Evolutionary conservation across 2,113 vertebrate genomes (phyloP).

Genomic region (Aphelocoma coerulescens): DNA sequence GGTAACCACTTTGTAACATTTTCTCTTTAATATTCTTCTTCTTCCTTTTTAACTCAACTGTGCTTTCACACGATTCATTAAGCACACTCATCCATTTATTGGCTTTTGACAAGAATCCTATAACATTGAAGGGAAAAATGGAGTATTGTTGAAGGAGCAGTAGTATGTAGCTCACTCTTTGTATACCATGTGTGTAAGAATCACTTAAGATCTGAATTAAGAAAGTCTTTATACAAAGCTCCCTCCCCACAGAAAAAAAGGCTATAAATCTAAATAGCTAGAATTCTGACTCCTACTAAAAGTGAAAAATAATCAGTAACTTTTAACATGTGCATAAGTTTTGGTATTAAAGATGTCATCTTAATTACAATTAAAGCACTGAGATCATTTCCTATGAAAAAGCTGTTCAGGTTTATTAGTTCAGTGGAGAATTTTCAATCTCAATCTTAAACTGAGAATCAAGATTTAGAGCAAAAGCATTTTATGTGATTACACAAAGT

Average conservation of each 20-base stretch:
- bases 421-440: not conserved
- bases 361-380: conserved; percentile 14
- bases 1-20: not conserved
- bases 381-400: not conserved
- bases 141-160: not conserved
- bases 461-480: not conserved
- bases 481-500: not conserved
- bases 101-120: not conserved
- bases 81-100: not conserved
- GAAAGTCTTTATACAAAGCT: not conserved
- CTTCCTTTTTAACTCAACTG: not conserved
- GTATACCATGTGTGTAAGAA: not conserved
- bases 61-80: not conserved
- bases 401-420: not conserved
- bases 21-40: not conserved
- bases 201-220: not conserved
- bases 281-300: not conserved
- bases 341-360: not conserved
- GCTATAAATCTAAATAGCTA: not conserved
- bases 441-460: not conserved
- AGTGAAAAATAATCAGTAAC: not conserved
- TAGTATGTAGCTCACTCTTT: not conserved
- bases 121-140: not conserved
- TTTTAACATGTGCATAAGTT: not conserved
- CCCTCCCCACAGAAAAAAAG: not conserved